Evolutionary conservation across 2,797 vertebrate species (phyloP).

Genomic region (Falco concolor): DNA sequence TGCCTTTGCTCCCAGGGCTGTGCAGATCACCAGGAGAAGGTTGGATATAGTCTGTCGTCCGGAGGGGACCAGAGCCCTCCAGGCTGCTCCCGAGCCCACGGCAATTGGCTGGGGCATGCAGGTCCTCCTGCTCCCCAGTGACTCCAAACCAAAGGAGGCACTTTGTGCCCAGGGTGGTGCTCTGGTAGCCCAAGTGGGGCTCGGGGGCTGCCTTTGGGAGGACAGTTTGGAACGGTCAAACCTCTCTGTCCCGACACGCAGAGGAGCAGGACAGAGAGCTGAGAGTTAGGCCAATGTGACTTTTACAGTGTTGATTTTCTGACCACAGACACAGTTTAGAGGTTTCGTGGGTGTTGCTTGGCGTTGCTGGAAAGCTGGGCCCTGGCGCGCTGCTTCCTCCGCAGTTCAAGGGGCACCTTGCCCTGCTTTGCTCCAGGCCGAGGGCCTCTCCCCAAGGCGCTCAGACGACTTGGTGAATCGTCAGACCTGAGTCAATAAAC

Average conservation of each 20-base stretch:
- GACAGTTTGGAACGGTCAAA: background rate
- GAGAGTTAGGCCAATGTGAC: background rate
- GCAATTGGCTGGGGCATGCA: background rate
- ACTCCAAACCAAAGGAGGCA: background rate
- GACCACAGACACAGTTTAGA: background rate
- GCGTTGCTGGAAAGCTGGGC: conserved; percentile 3
- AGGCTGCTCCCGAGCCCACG: background rate
- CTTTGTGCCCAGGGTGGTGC: background rate
- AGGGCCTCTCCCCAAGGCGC: background rate
- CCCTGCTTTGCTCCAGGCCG: background rate
- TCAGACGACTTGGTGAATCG: background rate
- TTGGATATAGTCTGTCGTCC: background rate
- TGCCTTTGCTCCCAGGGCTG: background rate
- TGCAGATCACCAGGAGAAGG: background rate
- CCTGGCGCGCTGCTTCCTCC: background rate
- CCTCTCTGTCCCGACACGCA: background rate
- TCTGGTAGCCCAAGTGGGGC: background rate
- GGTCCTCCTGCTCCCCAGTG: background rate
- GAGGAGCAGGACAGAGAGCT: background rate
- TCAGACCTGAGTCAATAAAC: background rate
- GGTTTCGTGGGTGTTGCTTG: conserved; percentile 16
- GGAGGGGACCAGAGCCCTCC: background rate
- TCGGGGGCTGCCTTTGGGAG: rapidly evolving
- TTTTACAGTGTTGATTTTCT: conserved; percentile 8
- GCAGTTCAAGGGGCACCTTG: background rate